Evolutionary conservation across 2,113 vertebrate species (phyloP), one percentile per base, ranked within the genome.

Genomic region (Sceloporus tristichus): DNA sequence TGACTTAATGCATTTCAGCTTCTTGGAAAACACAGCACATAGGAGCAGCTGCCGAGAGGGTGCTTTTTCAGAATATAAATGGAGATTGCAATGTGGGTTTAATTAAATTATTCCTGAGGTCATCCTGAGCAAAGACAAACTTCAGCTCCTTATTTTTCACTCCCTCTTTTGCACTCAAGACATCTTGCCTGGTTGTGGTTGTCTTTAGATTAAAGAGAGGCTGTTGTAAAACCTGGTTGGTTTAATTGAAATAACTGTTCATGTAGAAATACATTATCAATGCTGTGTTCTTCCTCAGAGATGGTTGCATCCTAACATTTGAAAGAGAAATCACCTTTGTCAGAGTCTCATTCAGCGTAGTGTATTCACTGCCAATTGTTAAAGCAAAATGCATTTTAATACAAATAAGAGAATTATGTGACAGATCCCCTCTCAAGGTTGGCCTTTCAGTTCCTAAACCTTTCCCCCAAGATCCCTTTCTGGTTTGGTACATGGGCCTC

Each of bases 1-100:
- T 88, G 83, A 62, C 79, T 66, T n/a, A 34, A 2, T 93, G 89
- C 88, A 48, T 92, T 74, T 77, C 34, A 14, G 82, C 91, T 94
- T 88, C 95, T 95, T 96, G 92, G 91, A 91, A 96, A 92, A 80
- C 92, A 92, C 29, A 25, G 77, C 4, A 27, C 90, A 42, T 91
- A 66, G 87, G 80, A 0, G 0, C 82, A 85, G 90, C 65, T 88
- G 87, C 0, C 0, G 65, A 0, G 2, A 92, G 80, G 88, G 91
- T 79, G 83, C 87, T 95, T 92, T 94, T 88, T 92, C 48, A 5
- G 90, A 85, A 89, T 84, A 56, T 89, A 92, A 91, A 87, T 94
- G 1, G 78, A 87, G 85, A 77, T 87, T 94, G 91, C 29, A 90
- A 86, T 85, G 83, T 13, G 88, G 80, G 78, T 90, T 94, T 95